Evolutionary conservation across 2,888 invertebrate genomes (phyloP).

Genomic region (Scaptodrosophila latifasciaeformis): DNA sequence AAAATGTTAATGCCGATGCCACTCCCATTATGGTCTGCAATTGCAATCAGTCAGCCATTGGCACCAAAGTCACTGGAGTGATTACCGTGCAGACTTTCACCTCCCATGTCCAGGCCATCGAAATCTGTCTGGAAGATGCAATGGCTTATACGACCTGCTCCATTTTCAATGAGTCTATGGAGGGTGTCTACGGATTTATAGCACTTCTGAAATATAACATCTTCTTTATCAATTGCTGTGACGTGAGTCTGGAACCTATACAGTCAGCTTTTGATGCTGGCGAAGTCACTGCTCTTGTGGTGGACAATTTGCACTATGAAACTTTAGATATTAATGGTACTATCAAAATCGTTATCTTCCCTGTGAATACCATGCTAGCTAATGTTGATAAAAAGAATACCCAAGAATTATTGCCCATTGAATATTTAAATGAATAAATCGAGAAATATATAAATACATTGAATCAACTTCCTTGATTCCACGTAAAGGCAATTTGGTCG

Average conservation of each 20-base stretch:
- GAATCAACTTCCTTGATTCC: slow-evolving; percentile 9
- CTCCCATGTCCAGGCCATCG: slow-evolving; percentile 14
- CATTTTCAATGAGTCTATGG: slow-evolving; percentile 40
- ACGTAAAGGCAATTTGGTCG: not conserved
- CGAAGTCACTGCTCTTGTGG: not conserved
- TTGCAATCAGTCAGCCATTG: slow-evolving; percentile 18
- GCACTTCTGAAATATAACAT: slow-evolving; percentile 12
- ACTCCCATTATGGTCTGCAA: slow-evolving; percentile 26
- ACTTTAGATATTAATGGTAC: slow-evolving; percentile 16
- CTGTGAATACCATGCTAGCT: slow-evolving; percentile 11
- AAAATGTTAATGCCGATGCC: not conserved
- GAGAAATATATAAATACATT: not conserved
- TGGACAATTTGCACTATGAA: slow-evolving; percentile 39
- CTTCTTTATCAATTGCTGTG: slow-evolving; percentile 39
- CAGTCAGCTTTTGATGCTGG: fast-evolving
- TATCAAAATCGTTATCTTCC: slow-evolving; percentile 38
- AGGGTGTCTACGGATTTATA: slow-evolving; percentile 34
- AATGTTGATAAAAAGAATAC: not conserved
- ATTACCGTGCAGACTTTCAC: slow-evolving; percentile 34
- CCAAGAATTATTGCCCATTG: slow-evolving; percentile 19
- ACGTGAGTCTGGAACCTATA: slow-evolving; percentile 34
- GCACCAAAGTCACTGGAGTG: slow-evolving; percentile 24
- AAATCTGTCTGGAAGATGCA: slow-evolving; percentile 9
- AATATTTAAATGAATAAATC: slow-evolving; percentile 24
- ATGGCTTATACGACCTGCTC: slow-evolving; percentile 10